Evolutionary conservation across 1,140 invertebrate genomes (phyloP), one percentile per base, ranked within the genome.

Genomic region (Vanessa tameamea): DNA sequence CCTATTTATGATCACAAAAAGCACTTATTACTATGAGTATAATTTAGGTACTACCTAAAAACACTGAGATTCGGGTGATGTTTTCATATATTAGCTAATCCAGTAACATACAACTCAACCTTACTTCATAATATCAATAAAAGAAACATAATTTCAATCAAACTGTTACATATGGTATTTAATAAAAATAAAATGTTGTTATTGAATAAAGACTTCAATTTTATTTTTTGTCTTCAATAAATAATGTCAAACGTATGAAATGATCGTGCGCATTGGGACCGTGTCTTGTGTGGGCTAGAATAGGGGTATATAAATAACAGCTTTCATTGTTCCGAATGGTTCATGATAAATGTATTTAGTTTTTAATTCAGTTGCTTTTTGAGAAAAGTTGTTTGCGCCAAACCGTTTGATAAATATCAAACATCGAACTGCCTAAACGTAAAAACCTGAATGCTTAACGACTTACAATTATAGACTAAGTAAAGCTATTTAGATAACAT

Each of bases 281-380:
- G 37, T 76, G 74, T 67, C 37, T 15, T 64, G 74, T 72, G 74
- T 76, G 74, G 69, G 69, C 57, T 72, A 69, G 48, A 72, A 72
- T 76, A 76, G 69, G 68, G 55, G 20, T 64, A 68, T 72, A 88
- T 88, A 82, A 87, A 86, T 84, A 82, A 86, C 47, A 82, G 84
- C 43, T 69, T 78, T 83, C 79, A 85, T 87, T 86, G 84, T 86
- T 87, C 78, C 76, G 85, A 85, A 86, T 81, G 81, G 76, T 69
- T 77, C 64, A 87, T 87, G 86, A 87, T 87, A 87, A 85, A 88
- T 87, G 86, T 81, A 79, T 79, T 69, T 67, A 72, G 73, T 75
- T 82, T 79, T 73, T 51, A 64, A 64, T 64, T 48, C 63, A 2
- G 63, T 64, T 64, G 8, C 1, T 3, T 20, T 31, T 20, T n/a